A percentile compares a stretch with the other conserved stretches of the same genome.
Conservation (phyloP, 2,113 vertebrate genomes). For the Xiphophorus couchianus region DNA sequence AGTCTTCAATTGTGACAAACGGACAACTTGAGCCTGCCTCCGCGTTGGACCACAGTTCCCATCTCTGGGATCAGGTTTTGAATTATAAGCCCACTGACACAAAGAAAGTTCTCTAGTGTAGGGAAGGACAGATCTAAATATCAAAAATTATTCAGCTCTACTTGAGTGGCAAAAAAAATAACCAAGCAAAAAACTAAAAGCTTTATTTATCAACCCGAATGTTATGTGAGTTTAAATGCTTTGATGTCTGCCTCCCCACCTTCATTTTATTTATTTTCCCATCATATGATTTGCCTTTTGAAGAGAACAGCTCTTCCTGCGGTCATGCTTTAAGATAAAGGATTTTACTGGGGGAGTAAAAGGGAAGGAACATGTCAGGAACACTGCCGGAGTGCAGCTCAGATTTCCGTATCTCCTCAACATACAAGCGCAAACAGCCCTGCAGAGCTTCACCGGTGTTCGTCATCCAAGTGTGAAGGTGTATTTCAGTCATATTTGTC, state of each 20-base stretch:
- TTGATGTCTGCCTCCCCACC: not conserved
- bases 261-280: not conserved
- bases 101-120: not conserved
- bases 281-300: constrained; percentile 20
- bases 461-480: constrained; percentile 45
- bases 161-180: not conserved
- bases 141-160: not conserved
- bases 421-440: constrained; percentile 27
- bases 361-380: constrained; percentile 42
- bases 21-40: not conserved
- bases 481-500: constrained; percentile 58
- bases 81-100: not conserved
- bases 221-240: not conserved
- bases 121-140: not conserved
- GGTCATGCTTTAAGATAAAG: constrained; percentile 40
- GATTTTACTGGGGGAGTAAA: constrained; percentile 30
- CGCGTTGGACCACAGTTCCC: too few species aligned
- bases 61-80: too few species aligned
- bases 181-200: not conserved
- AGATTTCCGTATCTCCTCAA: constrained; percentile 37
- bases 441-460: constrained; percentile 36
- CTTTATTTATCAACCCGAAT: not conserved
- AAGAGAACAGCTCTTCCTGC: constrained; percentile 25
- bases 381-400: constrained; percentile 29
- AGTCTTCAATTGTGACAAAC: not conserved